Evolutionary conservation across 2,797 vertebrate genomes (phyloP).

Genomic region (Hoplostethus atlanticus): DNA sequence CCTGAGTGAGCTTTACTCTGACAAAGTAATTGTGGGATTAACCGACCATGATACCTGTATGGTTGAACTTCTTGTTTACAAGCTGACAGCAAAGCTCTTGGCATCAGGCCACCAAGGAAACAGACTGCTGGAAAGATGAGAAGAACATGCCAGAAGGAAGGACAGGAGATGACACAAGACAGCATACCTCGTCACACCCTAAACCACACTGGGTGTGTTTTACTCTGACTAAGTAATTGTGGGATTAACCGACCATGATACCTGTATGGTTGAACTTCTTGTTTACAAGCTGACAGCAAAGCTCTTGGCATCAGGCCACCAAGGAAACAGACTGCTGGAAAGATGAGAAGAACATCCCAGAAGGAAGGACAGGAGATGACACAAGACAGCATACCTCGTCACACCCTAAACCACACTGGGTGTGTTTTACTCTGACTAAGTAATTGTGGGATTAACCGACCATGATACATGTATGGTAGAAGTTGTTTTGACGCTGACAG

Average conservation of each 20-base stretch:
- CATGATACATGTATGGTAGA: not conserved
- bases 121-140: not conserved
- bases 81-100: not conserved
- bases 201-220: not conserved
- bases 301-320: too few relatives aligned
- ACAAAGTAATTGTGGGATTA: constrained; percentile 10
- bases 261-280: not conserved
- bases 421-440: not conserved
- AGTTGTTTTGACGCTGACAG: too few relatives aligned
- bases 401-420: not conserved
- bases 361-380: too few relatives aligned
- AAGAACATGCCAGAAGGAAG: not conserved
- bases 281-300: too few relatives aligned
- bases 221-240: not conserved
- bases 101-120: constrained; percentile 9
- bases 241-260: constrained; percentile 3
- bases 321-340: not conserved
- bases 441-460: constrained; percentile 10
- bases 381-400: not conserved
- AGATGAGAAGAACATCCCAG: too few relatives aligned
- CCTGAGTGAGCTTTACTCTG: not conserved
- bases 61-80: not conserved
- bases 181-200: not conserved
- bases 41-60: not conserved
- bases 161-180: not conserved